These are phyloP conservation scores for Parelbella ahira DNA, from an alignment of 2,888 invertebrate genomes.

Conservation along the genomic window DNA sequence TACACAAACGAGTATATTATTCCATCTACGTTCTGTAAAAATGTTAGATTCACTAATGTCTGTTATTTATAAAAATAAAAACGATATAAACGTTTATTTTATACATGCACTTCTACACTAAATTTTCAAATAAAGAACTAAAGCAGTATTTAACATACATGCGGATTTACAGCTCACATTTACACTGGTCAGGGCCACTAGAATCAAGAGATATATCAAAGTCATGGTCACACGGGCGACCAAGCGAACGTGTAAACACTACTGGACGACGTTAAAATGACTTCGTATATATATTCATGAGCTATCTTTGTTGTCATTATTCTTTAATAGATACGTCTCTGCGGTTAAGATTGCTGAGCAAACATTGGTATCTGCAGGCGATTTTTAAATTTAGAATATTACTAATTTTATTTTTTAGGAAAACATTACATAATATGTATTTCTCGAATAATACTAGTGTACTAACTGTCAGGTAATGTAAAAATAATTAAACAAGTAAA, in stretches of 20 bases:
- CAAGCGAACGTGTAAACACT: constrained; percentile 46
- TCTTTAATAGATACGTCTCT: constrained; percentile 12
- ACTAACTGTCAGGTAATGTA: too few species aligned
- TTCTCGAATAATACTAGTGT: too few species aligned
- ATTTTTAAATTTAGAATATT: constrained; percentile 3
- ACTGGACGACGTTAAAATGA: constrained; percentile 37
- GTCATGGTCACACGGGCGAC: constrained; percentile 65
- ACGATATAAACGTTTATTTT: too few species aligned
- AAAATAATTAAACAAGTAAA: too few species aligned
- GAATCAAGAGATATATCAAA: constrained; percentile 52
- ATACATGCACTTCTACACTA: not conserved
- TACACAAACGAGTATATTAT: too few species aligned
- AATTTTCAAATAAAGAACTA: not conserved
- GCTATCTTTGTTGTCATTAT: constrained; percentile 40
- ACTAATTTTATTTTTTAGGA: too few species aligned
- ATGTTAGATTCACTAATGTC: too few species aligned
- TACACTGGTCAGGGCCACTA: constrained; percentile 52
- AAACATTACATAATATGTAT: too few species aligned
- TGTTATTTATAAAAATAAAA: too few species aligned
- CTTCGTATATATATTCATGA: constrained; percentile 60
- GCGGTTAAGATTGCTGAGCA: constrained; percentile 1
- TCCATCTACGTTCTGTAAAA: too few species aligned
- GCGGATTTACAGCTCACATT: constrained; percentile 57
- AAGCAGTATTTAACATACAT: constrained; percentile 50
- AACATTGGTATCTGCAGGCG: too few species aligned